Percentiles rank a stretch among this genome's conserved stretches.
phyloP scores from a whole-genome alignment of 2,113 vertebrate species.

The Corapipo altera region DNA sequence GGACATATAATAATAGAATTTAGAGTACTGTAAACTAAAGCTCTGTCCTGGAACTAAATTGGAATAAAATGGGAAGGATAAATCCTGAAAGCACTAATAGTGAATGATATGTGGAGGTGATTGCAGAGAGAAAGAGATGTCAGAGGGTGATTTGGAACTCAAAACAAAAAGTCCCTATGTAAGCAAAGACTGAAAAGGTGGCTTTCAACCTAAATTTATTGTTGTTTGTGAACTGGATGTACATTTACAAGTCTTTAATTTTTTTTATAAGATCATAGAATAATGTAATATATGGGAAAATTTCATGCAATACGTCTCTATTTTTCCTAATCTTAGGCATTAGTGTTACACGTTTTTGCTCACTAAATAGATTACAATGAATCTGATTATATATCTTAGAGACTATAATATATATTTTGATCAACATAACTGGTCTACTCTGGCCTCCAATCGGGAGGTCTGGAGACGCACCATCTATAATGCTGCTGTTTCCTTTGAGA shows the following conservation, averaged over 20 bases:
- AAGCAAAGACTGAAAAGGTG: background rate
- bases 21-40: background rate
- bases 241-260: background rate
- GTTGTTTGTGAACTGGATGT: background rate
- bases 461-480: too few species aligned
- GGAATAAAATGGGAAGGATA: background rate
- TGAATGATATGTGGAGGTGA: background rate
- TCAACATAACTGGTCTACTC: too few species aligned
- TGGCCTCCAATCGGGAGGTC: too few species aligned
- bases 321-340: background rate
- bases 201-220: background rate
- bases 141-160: background rate
- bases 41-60: background rate
- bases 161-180: background rate
- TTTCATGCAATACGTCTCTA: background rate
- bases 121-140: background rate
- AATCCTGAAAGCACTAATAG: background rate
- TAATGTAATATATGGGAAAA: background rate
- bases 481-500: too few species aligned
- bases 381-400: background rate
- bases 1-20: background rate
- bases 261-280: background rate
- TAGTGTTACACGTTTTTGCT: background rate
- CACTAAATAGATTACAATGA: background rate
- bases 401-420: background rate